Evolutionary conservation across 2,888 invertebrate genomes (phyloP).

Genomic region (Fragum fragum): DNA sequence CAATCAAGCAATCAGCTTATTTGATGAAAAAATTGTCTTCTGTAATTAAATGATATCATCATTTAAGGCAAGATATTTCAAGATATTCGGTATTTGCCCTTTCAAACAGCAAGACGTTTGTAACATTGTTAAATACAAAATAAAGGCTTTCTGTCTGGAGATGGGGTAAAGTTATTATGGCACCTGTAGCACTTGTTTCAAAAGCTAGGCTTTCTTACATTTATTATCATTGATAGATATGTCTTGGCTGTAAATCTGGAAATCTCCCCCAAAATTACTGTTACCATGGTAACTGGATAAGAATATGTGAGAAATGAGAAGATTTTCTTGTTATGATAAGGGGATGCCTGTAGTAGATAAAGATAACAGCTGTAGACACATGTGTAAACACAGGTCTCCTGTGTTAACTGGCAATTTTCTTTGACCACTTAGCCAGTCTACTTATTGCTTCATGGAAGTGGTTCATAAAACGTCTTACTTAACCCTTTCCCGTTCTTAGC

Average conservation of each 20-base stretch:
- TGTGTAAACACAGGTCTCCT: conserved; percentile 32
- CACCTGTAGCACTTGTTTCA: background rate
- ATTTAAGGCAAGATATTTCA: no score
- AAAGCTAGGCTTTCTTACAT: background rate
- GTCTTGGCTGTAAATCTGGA: conserved; percentile 22
- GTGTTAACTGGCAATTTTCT: conserved; percentile 6
- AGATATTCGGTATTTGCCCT: no score
- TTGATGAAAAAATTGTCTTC: no score
- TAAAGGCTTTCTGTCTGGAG: no score
- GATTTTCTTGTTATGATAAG: conserved; percentile 33
- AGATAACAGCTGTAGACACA: conserved; percentile 11
- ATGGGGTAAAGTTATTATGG: background rate
- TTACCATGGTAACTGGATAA: conserved; percentile 38
- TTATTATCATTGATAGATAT: background rate
- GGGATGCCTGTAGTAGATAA: conserved; percentile 24
- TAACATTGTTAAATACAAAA: no score
- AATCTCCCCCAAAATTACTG: conserved; percentile 34
- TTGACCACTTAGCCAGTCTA: background rate
- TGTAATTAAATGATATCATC: no score
- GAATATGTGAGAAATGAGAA: conserved; percentile 18
- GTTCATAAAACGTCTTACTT: background rate
- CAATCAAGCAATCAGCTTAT: no score
- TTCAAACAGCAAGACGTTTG: no score
- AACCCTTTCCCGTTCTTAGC: no score
- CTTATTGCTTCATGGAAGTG: background rate